A percentile compares a stretch with the other conserved stretches of the same genome.
Evolutionary conservation across 2,113 vertebrate genomes (phyloP).

Genomic region (Myiopsitta monachus): DNA sequence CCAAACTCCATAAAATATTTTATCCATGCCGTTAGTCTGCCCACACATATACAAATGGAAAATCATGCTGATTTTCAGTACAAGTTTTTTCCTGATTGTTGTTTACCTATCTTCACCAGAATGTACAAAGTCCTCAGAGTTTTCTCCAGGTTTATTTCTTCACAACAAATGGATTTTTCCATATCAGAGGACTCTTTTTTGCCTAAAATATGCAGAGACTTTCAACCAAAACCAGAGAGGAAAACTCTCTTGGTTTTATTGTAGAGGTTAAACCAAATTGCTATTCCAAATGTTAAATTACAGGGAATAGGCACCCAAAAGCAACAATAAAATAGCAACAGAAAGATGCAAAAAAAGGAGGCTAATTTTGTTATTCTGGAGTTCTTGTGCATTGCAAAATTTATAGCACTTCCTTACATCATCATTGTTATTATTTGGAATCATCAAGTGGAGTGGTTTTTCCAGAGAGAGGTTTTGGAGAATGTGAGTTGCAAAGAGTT

Average conservation of each 20-base stretch:
- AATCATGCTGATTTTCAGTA: not conserved
- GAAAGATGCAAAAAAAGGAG: not conserved
- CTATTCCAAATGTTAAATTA: slow-evolving; percentile 20
- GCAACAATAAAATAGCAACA: not conserved
- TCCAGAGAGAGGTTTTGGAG: not conserved
- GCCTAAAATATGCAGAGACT: not conserved
- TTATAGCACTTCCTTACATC: slow-evolving; percentile 13
- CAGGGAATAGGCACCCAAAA: not conserved
- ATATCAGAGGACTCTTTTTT: not conserved
- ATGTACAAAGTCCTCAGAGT: not conserved
- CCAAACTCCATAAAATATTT: slow-evolving; percentile 40
- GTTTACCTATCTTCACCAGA: not conserved
- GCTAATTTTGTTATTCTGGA: slow-evolving; percentile 3
- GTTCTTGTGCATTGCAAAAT: not conserved
- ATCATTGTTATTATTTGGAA: not conserved
- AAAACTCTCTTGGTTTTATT: not conserved
- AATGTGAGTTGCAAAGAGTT: slow-evolving; percentile 24
- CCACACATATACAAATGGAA: not conserved
- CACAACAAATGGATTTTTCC: not conserved
- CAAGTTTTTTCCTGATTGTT: not conserved
- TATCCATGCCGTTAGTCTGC: not conserved
- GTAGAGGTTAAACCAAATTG: slow-evolving; percentile 10
- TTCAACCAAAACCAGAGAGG: not conserved
- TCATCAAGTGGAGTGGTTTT: not conserved
- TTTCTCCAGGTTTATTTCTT: not conserved